Evolutionary conservation across 2,888 invertebrate species (phyloP), one percentile per base, ranked within the genome.

Genomic region (Rhamnusium bicolor): DNA sequence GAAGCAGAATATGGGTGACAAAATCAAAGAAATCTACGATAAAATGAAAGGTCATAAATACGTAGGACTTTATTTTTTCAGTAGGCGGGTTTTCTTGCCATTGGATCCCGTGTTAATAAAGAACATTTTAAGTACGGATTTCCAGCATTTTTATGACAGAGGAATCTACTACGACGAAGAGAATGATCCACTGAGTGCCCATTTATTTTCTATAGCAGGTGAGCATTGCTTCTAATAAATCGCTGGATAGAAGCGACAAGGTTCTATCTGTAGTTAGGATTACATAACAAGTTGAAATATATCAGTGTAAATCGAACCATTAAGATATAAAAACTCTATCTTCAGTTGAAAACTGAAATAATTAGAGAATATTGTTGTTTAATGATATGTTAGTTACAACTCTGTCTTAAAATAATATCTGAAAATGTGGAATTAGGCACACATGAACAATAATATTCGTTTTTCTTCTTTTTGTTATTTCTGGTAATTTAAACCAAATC

Each of bases 101-200:
- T 88, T 93, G 69, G 92, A 93, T 85, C 90, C 91, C 10, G 90
- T 91, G 12, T 82, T 93, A 73, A 91, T 91, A 1, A 92, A 92
- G 77, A 80, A 90, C 65, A 89, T 94, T 18, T 83, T 93, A 79
- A 74, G 79, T 10, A 80, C 77, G 79, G 93, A 93, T 82, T 94
- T 92, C 78, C 88, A 88, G 10, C 88, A 91, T 84, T 94, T 94
- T 78, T 90, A 91, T 84, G 92, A 93, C 79, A 91, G 93, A 60
- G 93, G 93, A 0, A 88, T 91, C 40, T 91, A 91, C 81, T 89
- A 88, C 62, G 92, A 92, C 71, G 92, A 92, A 65, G 86, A 89
- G 14, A 89, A 90, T 16, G 92, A 93, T 84, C 92, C 91, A 0
- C 78, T 93, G 46, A 90, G 92, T 6, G 91, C 89, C 0, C 91